Base-by-base conservation (phyloP, 2,888 invertebrate species). In the Cinara cedri region DNA sequence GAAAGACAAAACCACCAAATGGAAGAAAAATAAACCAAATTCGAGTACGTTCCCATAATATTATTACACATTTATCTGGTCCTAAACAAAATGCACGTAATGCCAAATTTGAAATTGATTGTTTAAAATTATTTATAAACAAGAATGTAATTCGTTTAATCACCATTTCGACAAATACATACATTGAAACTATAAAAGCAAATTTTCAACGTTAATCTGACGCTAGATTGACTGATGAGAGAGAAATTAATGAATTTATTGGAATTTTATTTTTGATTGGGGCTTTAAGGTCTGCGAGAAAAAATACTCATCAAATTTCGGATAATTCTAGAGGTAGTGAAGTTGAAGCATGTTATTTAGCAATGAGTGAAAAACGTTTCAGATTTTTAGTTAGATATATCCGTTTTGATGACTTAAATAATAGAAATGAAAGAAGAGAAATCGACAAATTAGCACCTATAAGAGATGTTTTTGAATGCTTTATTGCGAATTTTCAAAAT, bases 361-460 rank as follows among this genome's bases (percentile, higher is more conserved):
- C 21, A 6, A 54, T 76, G 54, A 76, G 42, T 55, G 60, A 51
- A 34, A 70, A 71, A 34, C 68, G 66, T 65, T 76, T 55, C 46
- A 44, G 63, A 21, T 65, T 76, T 76, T 65, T 76, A 44, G 10
- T 76, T n/a, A 62, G 66, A 21, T 49, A 21, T 19, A 49, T 76
- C 24, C 60, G 74, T 60, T 81, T 81, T 81, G 74, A 74, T 62
- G 46, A 65, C 21, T 49, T 54, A 24, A 62, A 46, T 19, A 81
- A 54, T n/a, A n/a, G n/a, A n/a, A n/a, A n/a, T n/a, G n/a, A n/a
- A n/a, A n/a, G n/a, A n/a, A n/a, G n/a, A n/a, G n/a, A n/a, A n/a
- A n/a, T n/a, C n/a, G n/a, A n/a, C n/a, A n/a, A n/a, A n/a, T n/a
- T n/a, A n/a, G n/a, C n/a, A n/a, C n/a, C n/a, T n/a, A n/a, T n/a